phyloP scores from a whole-genome alignment of 2,797 vertebrate species.

The Cossypha niveicapilla region DNA sequence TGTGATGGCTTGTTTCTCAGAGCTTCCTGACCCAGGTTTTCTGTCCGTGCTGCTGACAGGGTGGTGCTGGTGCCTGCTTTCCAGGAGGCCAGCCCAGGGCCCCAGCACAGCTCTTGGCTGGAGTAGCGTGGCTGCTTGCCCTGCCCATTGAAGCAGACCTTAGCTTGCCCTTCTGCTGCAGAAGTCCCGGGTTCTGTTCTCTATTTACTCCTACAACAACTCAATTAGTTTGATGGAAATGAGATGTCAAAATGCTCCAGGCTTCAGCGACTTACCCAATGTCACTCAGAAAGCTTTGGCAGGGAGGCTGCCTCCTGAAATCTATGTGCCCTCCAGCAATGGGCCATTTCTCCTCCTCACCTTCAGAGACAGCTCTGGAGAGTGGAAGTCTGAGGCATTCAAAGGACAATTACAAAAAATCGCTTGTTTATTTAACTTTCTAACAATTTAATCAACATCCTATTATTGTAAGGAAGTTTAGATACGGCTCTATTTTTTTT shows the following conservation, averaged over 20 bases:
- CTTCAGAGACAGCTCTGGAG: background rate
- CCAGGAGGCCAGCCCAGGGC: background rate
- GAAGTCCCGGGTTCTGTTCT: background rate
- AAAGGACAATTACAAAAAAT: background rate
- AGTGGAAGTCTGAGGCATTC: background rate
- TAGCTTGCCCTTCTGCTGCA: background rate
- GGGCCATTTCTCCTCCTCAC: background rate
- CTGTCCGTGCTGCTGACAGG: background rate
- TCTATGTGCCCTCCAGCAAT: background rate
- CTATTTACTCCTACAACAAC: conserved; percentile 46
- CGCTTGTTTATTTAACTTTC: conserved; percentile 20
- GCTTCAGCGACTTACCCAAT: conserved; percentile 8
- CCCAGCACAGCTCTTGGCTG: accelerated
- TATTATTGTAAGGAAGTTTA: conserved; percentile 53
- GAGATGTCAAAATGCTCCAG: conserved; percentile 43
- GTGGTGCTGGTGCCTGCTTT: background rate
- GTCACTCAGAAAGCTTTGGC: conserved; percentile 32
- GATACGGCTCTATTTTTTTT: background rate
- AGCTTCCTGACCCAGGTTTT: background rate
- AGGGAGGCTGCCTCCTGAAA: background rate
- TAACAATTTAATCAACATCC: conserved; percentile 45
- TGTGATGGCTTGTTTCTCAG: background rate
- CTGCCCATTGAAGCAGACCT: background rate
- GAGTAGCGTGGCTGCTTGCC: background rate
- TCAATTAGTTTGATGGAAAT: conserved; percentile 54